These are phyloP conservation scores for Elysia chlorotica DNA, from an alignment of 1,140 invertebrate species.

Conservation along the genomic window DNA sequence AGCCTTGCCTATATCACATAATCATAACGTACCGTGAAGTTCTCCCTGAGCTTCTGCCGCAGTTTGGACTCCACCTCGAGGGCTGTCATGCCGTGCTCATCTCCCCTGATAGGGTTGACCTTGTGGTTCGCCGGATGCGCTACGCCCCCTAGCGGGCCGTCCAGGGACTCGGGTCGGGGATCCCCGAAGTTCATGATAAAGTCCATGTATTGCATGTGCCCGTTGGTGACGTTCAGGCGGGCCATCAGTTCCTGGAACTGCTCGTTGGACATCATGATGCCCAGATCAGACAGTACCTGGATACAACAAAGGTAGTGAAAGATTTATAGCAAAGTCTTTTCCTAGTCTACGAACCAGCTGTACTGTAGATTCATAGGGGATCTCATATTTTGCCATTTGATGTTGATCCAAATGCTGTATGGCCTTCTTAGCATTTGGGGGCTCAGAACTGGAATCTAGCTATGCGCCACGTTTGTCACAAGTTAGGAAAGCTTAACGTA, in stretches of 20 bases:
- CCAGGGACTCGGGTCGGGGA: constrained; percentile 33
- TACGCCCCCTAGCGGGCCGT: constrained; percentile 27
- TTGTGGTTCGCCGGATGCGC: constrained; percentile 42
- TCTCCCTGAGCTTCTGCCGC: constrained; percentile 53
- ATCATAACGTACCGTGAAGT: constrained; percentile 58
- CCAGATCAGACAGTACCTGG: constrained; percentile 47
- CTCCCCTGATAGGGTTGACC: constrained; percentile 54
- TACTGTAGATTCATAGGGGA: too few relatives aligned
- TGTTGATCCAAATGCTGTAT: too few relatives aligned
- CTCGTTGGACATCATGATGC: constrained; percentile 52
- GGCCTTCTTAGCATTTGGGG: too few relatives aligned
- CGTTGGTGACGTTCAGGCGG: constrained; percentile 46
- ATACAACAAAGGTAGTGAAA: too few relatives aligned
- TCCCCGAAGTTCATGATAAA: constrained; percentile 54
- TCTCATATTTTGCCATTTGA: too few relatives aligned
- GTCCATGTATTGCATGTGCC: constrained; percentile 51
- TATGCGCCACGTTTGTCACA: too few relatives aligned
- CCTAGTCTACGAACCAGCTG: too few relatives aligned
- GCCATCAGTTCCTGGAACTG: constrained; percentile 51
- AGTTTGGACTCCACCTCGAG: constrained; percentile 50
- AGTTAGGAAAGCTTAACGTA: too few relatives aligned
- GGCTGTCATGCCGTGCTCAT: constrained; percentile 53
- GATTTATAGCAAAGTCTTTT: too few relatives aligned
- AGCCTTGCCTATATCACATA: too few relatives aligned
- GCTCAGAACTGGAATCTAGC: too few relatives aligned